Base-by-base conservation (phyloP, 2,797 vertebrate species). In the Microctenopoma steveboyesi region DNA sequence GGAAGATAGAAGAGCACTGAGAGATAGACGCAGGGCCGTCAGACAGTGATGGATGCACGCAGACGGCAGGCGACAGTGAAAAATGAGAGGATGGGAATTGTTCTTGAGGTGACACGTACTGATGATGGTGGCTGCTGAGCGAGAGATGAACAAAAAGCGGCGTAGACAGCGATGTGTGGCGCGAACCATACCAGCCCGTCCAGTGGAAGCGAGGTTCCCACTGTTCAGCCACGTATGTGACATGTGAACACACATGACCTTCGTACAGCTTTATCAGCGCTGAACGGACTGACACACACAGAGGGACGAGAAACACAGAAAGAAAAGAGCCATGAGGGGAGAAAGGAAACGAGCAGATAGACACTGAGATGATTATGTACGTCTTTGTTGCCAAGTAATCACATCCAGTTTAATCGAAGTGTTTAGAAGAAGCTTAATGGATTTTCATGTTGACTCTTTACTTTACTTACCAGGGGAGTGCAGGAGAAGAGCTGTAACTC, bases 11-110 rank as follows among this genome's bases (percentile, higher is more conserved):
- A 0, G 30, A 0, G 58, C 53, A 53, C 68, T 63, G 11, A 37
- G 64, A 46, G 52, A 62, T 56, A 66, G 54, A 69, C 12, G 65
- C 68, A 16, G 46, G 49, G 40, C 53, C 16, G 5, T 37, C 42
- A 59, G 81, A 84, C 85, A 79, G 81, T 87, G 91, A 91, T 74
- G 78, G 84, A 90, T 88, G 81, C 30, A 53, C 71, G 64, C 62
- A 74, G 79, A 72, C 51, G 45, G 77, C 35, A 70, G 84, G 45
- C 61, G 83, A 86, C 87, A 83, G 64, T 87, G 89, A 87, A 75
- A 84, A 88, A 90, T 85, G 75, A 82, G 72, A 63, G 80, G 63
- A 79, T 62, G 60, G 76, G 63, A 76, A 73, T 72, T 78, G 81
- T 79, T 87, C 65, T 74, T 59, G 55, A 72, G 64, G 76, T 83